These are phyloP conservation scores for Boulengeromyrus knoepffleri DNA, from an alignment of 2,113 vertebrate genomes.

Conservation along the genomic window DNA sequence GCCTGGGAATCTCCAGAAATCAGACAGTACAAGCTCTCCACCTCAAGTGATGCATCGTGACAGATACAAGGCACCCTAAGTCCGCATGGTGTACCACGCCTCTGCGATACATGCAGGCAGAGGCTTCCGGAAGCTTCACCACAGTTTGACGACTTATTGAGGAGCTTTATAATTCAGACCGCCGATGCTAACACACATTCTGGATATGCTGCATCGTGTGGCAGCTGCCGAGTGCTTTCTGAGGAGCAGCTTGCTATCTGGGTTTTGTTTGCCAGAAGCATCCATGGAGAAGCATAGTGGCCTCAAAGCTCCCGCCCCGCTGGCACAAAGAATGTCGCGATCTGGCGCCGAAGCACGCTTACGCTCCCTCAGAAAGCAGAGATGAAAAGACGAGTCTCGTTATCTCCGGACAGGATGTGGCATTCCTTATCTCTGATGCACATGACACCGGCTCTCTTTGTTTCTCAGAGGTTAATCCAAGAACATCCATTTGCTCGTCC, in stretches of 20 bases:
- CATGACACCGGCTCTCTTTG: slow-evolving; percentile 3
- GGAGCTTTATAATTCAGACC: background rate
- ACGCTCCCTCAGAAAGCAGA: background rate
- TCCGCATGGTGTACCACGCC: background rate
- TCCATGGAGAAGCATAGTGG: background rate
- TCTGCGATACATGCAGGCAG: background rate
- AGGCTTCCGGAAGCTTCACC: background rate
- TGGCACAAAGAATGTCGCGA: background rate
- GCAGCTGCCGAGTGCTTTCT: background rate
- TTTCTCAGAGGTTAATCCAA: slow-evolving; percentile 42
- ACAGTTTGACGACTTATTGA: background rate
- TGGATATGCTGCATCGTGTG: background rate
- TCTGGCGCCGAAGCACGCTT: background rate
- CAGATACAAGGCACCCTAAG: background rate
- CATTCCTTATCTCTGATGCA: background rate
- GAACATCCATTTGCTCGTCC: slow-evolving; percentile 51
- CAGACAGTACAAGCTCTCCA: background rate
- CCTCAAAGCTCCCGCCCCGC: background rate
- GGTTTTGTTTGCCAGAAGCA: background rate
- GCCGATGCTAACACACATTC: background rate
- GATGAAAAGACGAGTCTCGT: background rate
- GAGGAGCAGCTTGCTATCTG: background rate
- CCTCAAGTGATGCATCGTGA: background rate
- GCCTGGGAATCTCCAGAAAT: background rate
- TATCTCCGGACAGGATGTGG: background rate